Conservation (phyloP, 2,888 invertebrate species). For the Cataglyphis livida region DNA sequence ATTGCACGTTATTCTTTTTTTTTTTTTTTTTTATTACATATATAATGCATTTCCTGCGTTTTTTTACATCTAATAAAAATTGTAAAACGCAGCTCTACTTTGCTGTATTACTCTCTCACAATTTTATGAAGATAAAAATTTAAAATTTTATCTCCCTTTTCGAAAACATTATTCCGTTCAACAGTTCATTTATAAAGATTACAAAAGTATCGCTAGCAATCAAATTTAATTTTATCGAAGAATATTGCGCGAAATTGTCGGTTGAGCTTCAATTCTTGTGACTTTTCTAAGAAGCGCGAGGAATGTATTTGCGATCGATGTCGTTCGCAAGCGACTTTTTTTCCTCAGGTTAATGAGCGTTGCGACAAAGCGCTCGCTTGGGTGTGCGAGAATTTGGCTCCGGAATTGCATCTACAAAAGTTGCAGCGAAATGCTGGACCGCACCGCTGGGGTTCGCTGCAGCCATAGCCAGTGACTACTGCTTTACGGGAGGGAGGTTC, state of each 20-base stretch:
- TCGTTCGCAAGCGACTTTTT: neutral
- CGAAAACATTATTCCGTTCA: neutral
- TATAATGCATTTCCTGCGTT: neutral
- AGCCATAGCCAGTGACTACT: conserved; percentile 25
- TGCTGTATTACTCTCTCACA: neutral
- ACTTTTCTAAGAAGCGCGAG: conserved; percentile 30
- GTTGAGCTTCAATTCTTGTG: neutral
- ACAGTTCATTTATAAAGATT: neutral
- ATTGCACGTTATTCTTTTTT: neutral
- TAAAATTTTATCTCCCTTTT: neutral
- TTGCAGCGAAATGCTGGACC: conserved; percentile 44
- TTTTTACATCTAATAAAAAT: neutral
- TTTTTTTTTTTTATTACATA: neutral
- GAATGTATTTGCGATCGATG: neutral
- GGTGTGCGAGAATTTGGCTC: conserved; percentile 47
- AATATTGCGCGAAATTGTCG: no score
- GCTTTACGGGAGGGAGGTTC: conserved; percentile 47
- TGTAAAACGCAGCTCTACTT: neutral
- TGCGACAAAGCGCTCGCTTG: conserved; percentile 22
- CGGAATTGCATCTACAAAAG: conserved; percentile 61
- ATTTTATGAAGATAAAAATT: neutral
- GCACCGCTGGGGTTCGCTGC: conserved; percentile 51
- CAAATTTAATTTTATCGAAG: neutral
- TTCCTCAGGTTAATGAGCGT: conserved; percentile 19
- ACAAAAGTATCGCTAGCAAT: neutral